Conservation (phyloP, 92 coral and sea anemone species). For the Paragorgia papillata region DNA sequence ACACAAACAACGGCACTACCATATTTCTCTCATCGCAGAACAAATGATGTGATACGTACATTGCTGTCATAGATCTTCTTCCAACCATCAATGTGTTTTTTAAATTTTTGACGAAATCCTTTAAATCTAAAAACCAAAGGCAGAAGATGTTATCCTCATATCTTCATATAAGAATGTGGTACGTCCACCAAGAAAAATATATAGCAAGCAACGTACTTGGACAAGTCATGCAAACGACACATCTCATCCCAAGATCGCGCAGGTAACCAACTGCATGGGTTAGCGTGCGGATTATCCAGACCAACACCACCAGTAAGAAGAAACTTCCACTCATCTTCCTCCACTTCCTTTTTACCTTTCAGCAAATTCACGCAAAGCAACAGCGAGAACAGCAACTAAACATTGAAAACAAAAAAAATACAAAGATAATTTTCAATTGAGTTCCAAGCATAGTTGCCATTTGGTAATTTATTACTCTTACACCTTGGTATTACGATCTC, state of each 20-base stretch:
- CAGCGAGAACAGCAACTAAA: conserved; percentile 89
- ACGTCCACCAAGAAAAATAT: no score
- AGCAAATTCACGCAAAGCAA: conserved; percentile 88
- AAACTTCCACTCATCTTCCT: conserved; percentile 94
- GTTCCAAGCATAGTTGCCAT: no score
- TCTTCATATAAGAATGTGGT: no score
- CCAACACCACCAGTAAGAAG: conserved; percentile 97
- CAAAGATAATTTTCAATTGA: no score
- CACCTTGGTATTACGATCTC: no score
- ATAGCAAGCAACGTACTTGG: conserved; percentile 76
- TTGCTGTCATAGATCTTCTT: conserved; percentile 96
- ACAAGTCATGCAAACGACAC: conserved; percentile 84
- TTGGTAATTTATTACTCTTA: no score
- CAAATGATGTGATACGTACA: no score
- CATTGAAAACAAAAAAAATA: no score
- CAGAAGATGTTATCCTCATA: background rate
- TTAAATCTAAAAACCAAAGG: conserved; percentile 62
- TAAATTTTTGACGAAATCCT: conserved; percentile 92
- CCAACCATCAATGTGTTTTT: conserved; percentile 89
- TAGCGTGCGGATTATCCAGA: conserved; percentile 94
- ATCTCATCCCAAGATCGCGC: conserved; percentile 95
- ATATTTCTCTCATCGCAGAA: no score
- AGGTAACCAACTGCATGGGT: conserved; percentile 92
- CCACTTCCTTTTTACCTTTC: conserved; percentile 88
- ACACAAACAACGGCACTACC: no score